Base-by-base conservation (phyloP, 64 coral and sea anemone species). In the Montipora foliosa region DNA sequence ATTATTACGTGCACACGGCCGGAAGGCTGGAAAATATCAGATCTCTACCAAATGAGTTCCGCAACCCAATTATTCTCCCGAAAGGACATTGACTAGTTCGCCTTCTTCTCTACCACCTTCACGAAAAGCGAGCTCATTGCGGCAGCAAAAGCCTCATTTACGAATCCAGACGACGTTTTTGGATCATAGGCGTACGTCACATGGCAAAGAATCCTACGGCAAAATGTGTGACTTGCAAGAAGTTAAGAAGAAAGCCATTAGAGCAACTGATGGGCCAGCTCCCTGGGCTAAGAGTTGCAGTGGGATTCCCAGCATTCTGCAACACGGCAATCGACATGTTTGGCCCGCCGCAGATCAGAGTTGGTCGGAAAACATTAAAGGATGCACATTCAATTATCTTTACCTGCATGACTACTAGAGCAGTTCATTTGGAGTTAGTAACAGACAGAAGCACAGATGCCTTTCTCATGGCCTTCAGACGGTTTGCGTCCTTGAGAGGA, bases 161-260 rank as follows among this genome's bases (percentile, higher is more conserved):
- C 25, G 25, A 25, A 25, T 1, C 25, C 25, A 25, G 25, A 25
- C 25, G 25, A 0, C 25, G 25, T 25, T 25, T 25, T 25, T 25
- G 25, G 25, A 25, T 25, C 25, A 25, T 25, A 25, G 25, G 25
- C 25, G 25, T 25, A 25, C 25, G 25, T 25, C 25, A 25, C 25
- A 25, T 25, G 25, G 0, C 25, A 9, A 92, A 85, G 29, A 5
- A 62, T 19, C 6, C 86, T 5, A 92, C 81, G 37, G 58, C 9
- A 61, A 75, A 72, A 57, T 92, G 71, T 79, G 78, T 92, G 15
- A 85, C 69, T 5, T 92, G 90, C 70, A 92, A 49, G 24, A 92
- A 69, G 16, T 17, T 92, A 66, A 22, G 90, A 15, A 77, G 24
- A 61, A 85, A 78, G 61, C 90, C 81, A 6, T 50, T 78, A 13